These are phyloP conservation scores for Parascotia fuliginaria DNA, from an alignment of 2,888 invertebrate genomes.

Conservation along the genomic window DNA sequence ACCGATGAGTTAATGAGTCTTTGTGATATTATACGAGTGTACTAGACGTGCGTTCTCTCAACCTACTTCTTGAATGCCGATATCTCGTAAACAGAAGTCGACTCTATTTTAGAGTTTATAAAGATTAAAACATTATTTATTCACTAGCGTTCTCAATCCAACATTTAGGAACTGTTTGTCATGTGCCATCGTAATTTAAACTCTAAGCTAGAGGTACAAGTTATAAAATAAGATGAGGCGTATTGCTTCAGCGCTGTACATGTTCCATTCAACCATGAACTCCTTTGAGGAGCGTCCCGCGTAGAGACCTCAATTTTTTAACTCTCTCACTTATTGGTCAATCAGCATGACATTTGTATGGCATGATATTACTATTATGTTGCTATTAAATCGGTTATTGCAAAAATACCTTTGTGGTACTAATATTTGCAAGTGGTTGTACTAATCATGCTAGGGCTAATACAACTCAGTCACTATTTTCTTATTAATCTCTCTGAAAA, in stretches of 20 bases:
- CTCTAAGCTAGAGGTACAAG: constrained; percentile 58
- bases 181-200: constrained; percentile 60
- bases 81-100: constrained; percentile 61
- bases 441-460: background rate
- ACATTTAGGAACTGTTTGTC: constrained; percentile 75
- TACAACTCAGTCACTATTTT: background rate
- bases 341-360: constrained; percentile 79
- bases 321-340: constrained; percentile 83
- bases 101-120: constrained; percentile 65
- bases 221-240: constrained; percentile 50
- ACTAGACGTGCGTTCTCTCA: constrained; percentile 81
- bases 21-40: constrained; percentile 80
- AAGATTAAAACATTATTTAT: constrained; percentile 70
- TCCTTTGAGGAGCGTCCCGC: constrained; percentile 83
- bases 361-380: constrained; percentile 66
- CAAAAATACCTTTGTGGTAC: constrained; percentile 46
- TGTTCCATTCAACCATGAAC: constrained; percentile 84
- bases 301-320: constrained; percentile 83
- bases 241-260: constrained; percentile 69
- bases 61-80: constrained; percentile 82
- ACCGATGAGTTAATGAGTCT: constrained; percentile 77
- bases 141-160: constrained; percentile 74
- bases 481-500: background rate
- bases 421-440: constrained; percentile 4
- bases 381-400: constrained; percentile 60